Percentiles rank a stretch among this genome's conserved stretches.
Conservation (phyloP, 1,140 invertebrate species). For the Hycleus cichorii region DNA sequence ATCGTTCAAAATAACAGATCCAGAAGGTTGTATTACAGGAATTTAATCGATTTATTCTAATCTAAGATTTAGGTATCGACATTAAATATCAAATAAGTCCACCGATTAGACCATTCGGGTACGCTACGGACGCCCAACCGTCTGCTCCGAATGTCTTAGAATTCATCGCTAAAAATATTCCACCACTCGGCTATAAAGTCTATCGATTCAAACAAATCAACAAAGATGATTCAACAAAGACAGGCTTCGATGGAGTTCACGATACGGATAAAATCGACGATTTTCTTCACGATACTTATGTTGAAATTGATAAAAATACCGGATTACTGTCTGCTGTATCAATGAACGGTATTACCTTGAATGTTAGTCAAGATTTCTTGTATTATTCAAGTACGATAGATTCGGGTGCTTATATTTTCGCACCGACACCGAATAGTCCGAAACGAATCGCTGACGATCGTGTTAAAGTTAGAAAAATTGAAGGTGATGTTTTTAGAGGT, state of each 20-base stretch:
- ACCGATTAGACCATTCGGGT: conserved; percentile 11
- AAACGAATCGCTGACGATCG: neutral
- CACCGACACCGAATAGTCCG: neutral
- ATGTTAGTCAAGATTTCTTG: conserved; percentile 59
- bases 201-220: conserved; percentile 44
- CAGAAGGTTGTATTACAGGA: conserved; percentile 42
- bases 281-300: neutral
- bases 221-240: neutral
- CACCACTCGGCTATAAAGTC: conserved; percentile 55
- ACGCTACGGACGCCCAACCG: conserved; percentile 1
- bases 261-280: neutral
- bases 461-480: conserved; percentile 1
- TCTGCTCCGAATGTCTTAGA: conserved; percentile 47
- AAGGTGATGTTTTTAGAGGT: neutral
- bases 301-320: conserved; percentile 45
- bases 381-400: conserved; percentile 64
- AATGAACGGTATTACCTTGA: conserved; percentile 40
- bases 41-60: neutral
- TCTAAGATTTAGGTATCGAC: neutral
- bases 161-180: conserved; percentile 54
- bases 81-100: conserved; percentile 9
- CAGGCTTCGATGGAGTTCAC: neutral
- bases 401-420: conserved; percentile 79
- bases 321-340: conserved; percentile 49
- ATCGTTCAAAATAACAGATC: conserved; percentile 49